phyloP scores from a whole-genome alignment of 2,888 invertebrate genomes.

The Parapristionchus giblindavisi region DNA sequence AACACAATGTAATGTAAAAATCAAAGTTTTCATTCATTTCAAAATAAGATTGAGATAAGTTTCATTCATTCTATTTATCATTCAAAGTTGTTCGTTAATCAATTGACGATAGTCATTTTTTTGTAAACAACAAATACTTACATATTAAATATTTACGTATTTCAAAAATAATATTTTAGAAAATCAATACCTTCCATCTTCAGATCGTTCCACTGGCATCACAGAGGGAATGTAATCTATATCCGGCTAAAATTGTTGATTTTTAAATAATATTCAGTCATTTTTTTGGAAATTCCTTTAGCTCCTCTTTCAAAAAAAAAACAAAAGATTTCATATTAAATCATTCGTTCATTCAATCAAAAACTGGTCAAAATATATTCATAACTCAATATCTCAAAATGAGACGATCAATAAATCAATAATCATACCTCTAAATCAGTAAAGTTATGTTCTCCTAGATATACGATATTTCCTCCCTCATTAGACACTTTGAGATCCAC shows the following conservation, averaged over 20 bases:
- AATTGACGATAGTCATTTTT: not conserved
- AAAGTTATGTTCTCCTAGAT: slow-evolving; percentile 66
- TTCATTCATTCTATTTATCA: not conserved
- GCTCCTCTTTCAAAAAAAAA: not conserved
- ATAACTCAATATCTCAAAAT: not conserved
- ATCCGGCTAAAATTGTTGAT: slow-evolving; percentile 49
- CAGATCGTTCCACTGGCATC: slow-evolving; percentile 63
- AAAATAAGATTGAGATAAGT: no score
- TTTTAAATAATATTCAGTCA: not conserved
- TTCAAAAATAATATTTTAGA: not conserved
- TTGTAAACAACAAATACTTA: not conserved
- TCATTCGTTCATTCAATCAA: no score
- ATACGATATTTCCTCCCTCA: slow-evolving; percentile 56
- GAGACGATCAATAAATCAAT: not conserved
- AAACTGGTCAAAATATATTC: not conserved
- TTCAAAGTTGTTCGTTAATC: not conserved
- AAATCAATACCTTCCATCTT: slow-evolving; percentile 47
- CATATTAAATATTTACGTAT: not conserved
- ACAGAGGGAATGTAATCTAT: slow-evolving; percentile 65
- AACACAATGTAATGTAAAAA: no score
- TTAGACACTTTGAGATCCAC: slow-evolving; percentile 50
- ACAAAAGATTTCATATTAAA: no score
- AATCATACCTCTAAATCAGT: slow-evolving; percentile 57
- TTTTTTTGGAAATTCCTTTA: not conserved
- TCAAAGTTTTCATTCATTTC: no score